Evolutionary conservation across 2,888 invertebrate genomes (phyloP), one percentile per base, ranked within the genome.

Genomic region (Xestia xanthographa): DNA sequence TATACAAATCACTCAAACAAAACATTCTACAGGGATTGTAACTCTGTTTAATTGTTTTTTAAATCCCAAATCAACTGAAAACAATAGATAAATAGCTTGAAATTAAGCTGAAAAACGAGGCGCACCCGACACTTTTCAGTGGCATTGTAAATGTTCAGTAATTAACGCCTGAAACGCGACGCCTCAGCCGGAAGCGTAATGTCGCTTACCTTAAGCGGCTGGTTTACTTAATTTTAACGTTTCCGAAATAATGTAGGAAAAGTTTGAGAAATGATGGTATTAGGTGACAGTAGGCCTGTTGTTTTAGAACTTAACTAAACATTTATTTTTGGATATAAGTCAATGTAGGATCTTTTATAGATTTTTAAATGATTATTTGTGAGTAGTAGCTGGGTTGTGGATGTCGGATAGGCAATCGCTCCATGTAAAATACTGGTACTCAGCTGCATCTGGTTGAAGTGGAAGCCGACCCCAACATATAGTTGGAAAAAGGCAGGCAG

Each of bases 131-230:
- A 80, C 78, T 83, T 58, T 79, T 79, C 81, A 77, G 76, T 75
- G 80, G 72, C 70, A 66, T 84, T 71, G 66, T 71, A 66, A 79
- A 77, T 72, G 77, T 79, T 79, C 77, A 63, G 84, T 86, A 86
- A 87, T 88, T 84, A 87, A 80, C 80, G 80, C 82, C 50, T 77
- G 77, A 78, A 80, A 86, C 77, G 66, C 22, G 76, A 86, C 62
- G 67, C 86, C 66, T 63, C 53, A 43, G 68, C 72, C 82, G 86
- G 88, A 81, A 82, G 70, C 75, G 69, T 48, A 48, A 83, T 69
- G 80, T 80, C 84, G 75, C 75, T 82, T 80, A 88, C 88, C 79
- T 80, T 65, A 84, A 87, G 71, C 77, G 72, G 60, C 78, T 80
- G 86, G 80, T 88, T 86, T 63, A 82, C 69, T 86, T 77, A 77